Base-by-base conservation (phyloP, 1,140 invertebrate genomes). In the Leptinotarsa texana region DNA sequence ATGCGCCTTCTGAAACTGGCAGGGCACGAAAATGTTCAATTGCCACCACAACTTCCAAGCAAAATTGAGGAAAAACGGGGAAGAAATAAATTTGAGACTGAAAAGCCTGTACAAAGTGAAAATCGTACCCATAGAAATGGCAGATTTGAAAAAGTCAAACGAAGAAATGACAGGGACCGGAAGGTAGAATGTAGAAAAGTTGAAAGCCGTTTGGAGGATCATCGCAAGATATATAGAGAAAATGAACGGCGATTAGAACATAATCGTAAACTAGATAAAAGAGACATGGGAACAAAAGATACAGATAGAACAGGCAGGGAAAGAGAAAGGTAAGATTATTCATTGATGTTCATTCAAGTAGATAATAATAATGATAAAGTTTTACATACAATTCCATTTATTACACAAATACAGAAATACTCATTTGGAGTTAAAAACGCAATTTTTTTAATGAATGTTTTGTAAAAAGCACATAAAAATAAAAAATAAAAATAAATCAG, bases 11-110 rank as follows among this genome's bases (percentile, higher is more conserved):
- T 79, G 42, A 75, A 79, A 63, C 70, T 79, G 66, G 78, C 76
- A 17, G 72, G 74, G 0, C 78, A 80, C 13, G 73, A 80, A 15
- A 77, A 75, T 22, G 48, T 72, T 13, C 27, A 65, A 13, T 15
- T 61, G 21, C 63, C 67, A 8, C 3, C 69, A 27, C 57, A 74
- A 27, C n/a, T 24, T 4, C 24, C 57, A 5, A 74, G 73, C 24
- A 70, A 75, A 51, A 22, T 74, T 13, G 69, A 77, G 72, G 51
- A 78, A 51, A 70, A 76, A 21, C 74, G 74, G 1, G 81, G 79
- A 27, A 69, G 83, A 8, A 84, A 84, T 71, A 84, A 84, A 73
- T 83, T 83, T 73, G 82, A 83, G 71, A 81, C 75, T 21, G 81
- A 82, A 65, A 84, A 84, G 71, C 78, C 81, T 0, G 75, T 49